Evolutionary conservation across 2,797 vertebrate species (phyloP), one percentile per base, ranked within the genome.

Genomic region (Anabas testudineus): DNA sequence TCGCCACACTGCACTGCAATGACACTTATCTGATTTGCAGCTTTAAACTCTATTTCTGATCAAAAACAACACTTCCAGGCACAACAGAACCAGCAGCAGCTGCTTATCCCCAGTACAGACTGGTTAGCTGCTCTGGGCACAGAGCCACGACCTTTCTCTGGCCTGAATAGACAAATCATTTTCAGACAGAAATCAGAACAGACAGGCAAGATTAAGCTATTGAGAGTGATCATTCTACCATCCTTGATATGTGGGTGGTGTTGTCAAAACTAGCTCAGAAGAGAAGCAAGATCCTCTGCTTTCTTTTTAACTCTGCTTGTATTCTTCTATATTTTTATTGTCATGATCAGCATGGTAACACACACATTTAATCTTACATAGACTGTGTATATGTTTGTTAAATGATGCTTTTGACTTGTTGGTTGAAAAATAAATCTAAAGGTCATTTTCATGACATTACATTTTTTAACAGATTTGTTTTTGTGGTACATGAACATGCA

Each of bases 181-280:
- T 14, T 34, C 70, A 77, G 83, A 91, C 81, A 59, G 63, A 80
- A 74, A 93, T 87, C 67, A 46, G 79, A 83, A 36, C 79, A 54
- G 92, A 90, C 92, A 88, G 78, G 65, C 83, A 34, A 53, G 83
- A 84, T 64, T 63, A 86, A 74, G 55, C 81, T 34, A 86, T 92
- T 92, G 78, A 92, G 78, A 34, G 34, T 70, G 80, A 58, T 71
- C 84, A 77, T 45, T 89, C 71, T 58, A 90, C 84, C 91, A 34
- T 87, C 82, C 32, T 59, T 41, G 66, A 70, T 48, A 70, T 85
- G 49, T 84, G 74, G 56, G 51, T 46, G 65, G 71, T 59, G 69
- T 18, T 60, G 59, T 74, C 71, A 71, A 36, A 76, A 21, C 67
- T 24, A 46, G 26, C 26, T 45, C 41, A 30, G 48, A 71, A 57